Conservation (phyloP, 2,797 vertebrate species). For the Sciurus vulgaris region DNA sequence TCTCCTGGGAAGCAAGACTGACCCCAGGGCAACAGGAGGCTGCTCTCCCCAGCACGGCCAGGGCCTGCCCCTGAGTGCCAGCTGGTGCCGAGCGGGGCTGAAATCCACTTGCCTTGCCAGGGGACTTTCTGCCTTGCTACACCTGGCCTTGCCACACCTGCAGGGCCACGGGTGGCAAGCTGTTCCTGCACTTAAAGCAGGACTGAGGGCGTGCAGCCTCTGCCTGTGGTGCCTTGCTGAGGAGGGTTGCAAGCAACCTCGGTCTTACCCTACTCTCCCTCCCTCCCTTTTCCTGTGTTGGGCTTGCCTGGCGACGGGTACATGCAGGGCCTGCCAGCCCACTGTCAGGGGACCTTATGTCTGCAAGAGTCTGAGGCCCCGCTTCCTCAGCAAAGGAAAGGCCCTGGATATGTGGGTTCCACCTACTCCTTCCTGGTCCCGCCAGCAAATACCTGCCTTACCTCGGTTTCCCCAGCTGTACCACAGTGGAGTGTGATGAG, state of each 20-base stretch:
- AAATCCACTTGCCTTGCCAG: neutral
- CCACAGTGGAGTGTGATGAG: fast-evolving
- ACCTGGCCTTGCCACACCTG: fast-evolving
- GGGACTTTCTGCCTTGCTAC: neutral
- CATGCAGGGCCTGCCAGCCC: neutral
- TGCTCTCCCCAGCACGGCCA: conserved; percentile 85
- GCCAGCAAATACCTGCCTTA: neutral
- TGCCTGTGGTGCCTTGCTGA: too few species aligned
- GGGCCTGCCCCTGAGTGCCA: conserved; percentile 83
- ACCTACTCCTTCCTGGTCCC: neutral
- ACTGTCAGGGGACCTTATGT: too few species aligned
- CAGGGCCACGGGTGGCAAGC: neutral
- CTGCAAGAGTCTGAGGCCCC: neutral
- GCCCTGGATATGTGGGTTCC: neutral
- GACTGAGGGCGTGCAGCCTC: neutral
- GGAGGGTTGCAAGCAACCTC: too few species aligned
- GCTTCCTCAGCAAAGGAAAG: neutral
- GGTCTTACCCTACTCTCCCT: neutral
- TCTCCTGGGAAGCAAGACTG: neutral
- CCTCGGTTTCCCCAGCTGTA: neutral
- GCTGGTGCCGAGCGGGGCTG: neutral
- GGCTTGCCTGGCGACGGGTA: neutral
- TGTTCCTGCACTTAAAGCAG: neutral
- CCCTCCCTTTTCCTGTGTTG: neutral
- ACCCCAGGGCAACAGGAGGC: neutral